phyloP scores from a whole-genome alignment of 92 coral and sea anemone genomes.

The Muricea muricata region DNA sequence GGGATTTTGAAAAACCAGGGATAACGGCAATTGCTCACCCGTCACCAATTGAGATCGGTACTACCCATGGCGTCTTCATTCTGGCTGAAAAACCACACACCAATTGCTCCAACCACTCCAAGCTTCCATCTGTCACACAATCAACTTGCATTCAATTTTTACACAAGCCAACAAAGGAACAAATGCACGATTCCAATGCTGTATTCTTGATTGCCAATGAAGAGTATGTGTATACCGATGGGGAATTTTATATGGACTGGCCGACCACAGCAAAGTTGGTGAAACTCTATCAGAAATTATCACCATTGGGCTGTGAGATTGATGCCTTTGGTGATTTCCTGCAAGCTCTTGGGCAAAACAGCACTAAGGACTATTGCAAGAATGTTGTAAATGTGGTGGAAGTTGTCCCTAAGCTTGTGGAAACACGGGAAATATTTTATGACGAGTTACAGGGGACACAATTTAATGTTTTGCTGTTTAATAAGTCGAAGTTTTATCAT shows the following conservation, averaged over 20 bases:
- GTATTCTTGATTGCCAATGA: slow-evolving; percentile 61
- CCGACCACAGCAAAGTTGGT: slow-evolving; percentile 41
- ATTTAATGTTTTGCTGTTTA: slow-evolving; percentile 83
- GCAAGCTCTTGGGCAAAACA: slow-evolving; percentile 89
- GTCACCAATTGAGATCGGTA: slow-evolving; percentile 89
- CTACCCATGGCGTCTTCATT: slow-evolving; percentile 96
- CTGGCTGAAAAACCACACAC: slow-evolving; percentile 55
- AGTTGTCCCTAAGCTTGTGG: slow-evolving; percentile 76
- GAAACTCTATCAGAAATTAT: slow-evolving; percentile 44
- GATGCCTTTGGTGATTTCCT: slow-evolving; percentile 96
- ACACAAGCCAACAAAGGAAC: slow-evolving; percentile 83
- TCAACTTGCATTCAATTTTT: slow-evolving; percentile 84
- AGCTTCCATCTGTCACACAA: slow-evolving; percentile 53
- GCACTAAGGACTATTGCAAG: slow-evolving; percentile 75
- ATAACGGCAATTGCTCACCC: slow-evolving; percentile 98
- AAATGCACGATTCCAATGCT: slow-evolving; percentile 78
- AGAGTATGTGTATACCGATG: slow-evolving; percentile 92
- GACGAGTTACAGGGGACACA: slow-evolving; percentile 86
- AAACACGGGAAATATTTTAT: slow-evolving; percentile 80
- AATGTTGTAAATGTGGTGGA: slow-evolving; percentile 92
- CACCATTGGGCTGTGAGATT: slow-evolving; percentile 87
- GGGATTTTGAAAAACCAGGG: slow-evolving; percentile 80
- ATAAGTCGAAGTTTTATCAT: slow-evolving; percentile 93
- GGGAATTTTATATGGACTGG: slow-evolving; percentile 66
- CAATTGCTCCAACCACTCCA: background rate